Percentiles rank a stretch among this genome's conserved stretches.
Conservation (phyloP, 2,113 vertebrate species). For the Chrysochloris asiatica region DNA sequence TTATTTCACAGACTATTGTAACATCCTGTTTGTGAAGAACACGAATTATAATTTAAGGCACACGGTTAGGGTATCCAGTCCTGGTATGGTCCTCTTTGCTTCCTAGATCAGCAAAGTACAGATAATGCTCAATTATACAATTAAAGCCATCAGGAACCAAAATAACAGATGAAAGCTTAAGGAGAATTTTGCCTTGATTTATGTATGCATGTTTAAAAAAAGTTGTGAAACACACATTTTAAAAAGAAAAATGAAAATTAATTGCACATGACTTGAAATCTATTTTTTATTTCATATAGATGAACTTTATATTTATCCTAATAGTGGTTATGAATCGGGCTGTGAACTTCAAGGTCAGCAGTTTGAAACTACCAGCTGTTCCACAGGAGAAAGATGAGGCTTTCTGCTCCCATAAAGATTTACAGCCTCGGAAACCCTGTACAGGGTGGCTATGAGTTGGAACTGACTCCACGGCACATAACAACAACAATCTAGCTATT, state of each 20-base stretch:
- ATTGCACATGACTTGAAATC: not conserved
- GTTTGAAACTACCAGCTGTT: no score
- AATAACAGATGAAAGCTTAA: not conserved
- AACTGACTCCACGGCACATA: no score
- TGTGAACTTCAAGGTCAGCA: no score
- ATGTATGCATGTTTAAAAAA: not conserved
- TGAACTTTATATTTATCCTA: not conserved
- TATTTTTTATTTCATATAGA: slow-evolving; percentile 34
- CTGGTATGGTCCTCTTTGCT: not conserved
- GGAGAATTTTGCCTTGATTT: not conserved
- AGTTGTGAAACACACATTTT: slow-evolving; percentile 18
- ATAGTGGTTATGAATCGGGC: no score
- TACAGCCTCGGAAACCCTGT: no score
- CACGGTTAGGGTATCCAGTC: not conserved
- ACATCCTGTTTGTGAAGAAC: slow-evolving; percentile 1
- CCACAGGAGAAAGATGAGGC: no score
- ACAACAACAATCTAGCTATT: not conserved
- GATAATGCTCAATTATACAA: not conserved
- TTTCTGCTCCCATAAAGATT: no score
- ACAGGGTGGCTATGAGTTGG: no score
- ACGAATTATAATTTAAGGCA: not conserved
- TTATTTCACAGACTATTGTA: slow-evolving; percentile 34
- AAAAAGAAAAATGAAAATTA: slow-evolving; percentile 36
- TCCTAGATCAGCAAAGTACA: slow-evolving; percentile 15
- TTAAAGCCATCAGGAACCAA: not conserved